phyloP scores from a whole-genome alignment of 2,113 vertebrate genomes.

The Castor canadensis region DNA sequence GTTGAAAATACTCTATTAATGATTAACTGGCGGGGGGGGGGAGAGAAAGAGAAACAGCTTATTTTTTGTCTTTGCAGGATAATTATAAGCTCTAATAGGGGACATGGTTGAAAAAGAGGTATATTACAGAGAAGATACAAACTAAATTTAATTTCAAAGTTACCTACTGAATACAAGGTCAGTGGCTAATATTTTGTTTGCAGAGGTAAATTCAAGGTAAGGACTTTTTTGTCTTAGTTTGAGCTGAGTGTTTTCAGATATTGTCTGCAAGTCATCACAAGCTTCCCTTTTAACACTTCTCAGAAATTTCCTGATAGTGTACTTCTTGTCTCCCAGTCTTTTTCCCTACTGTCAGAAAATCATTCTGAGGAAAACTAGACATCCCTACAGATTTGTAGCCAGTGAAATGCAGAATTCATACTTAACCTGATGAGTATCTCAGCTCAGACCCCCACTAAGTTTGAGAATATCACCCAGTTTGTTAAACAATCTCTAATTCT shows the following conservation, averaged over 20 bases:
- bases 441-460: background rate
- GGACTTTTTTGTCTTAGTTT: background rate
- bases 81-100: background rate
- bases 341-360: background rate
- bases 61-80: background rate
- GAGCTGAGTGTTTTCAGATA: background rate
- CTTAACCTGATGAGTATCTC: background rate
- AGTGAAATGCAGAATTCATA: background rate
- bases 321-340: conserved; percentile 5
- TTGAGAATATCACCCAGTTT: background rate
- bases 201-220: background rate
- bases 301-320: background rate
- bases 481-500: background rate
- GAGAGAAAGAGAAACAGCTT: no score
- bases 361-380: background rate
- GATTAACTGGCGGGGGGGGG: no score
- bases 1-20: no score
- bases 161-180: background rate
- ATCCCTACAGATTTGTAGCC: background rate
- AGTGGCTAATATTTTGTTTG: background rate
- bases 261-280: background rate
- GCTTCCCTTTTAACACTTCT: background rate
- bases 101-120: background rate
- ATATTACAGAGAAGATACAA: background rate
- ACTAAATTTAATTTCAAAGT: background rate